Percentiles rank a stretch among this genome's conserved stretches.
Conservation (phyloP, 1,140 invertebrate genomes). For the Apis dorsata region DNA sequence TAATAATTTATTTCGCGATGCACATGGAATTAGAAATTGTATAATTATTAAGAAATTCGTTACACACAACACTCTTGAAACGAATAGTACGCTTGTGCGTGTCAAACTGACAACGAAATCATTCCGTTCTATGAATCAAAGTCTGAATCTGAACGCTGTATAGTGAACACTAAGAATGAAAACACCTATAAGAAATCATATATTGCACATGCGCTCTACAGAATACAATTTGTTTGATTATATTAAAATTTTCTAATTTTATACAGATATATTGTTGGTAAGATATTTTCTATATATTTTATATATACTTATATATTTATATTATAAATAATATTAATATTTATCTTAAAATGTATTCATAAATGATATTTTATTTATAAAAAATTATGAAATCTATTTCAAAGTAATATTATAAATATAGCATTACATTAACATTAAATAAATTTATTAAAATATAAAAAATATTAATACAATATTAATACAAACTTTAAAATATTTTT, state of each 20-base stretch:
- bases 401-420: not conserved
- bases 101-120: conserved; percentile 62
- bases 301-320: not conserved
- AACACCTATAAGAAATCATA: not conserved
- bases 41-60: not conserved
- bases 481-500: no score
- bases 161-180: not conserved
- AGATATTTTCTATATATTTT: not conserved
- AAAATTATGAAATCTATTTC: not conserved
- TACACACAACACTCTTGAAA: not conserved
- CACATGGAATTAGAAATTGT: not conserved
- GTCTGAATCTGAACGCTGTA: not conserved
- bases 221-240: not conserved
- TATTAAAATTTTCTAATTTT: not conserved
- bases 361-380: not conserved
- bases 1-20: not conserved
- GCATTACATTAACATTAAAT: not conserved
- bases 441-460: not conserved
- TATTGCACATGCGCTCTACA: conserved; percentile 15
- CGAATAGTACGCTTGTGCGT: conserved; percentile 55
- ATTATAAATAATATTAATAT: not conserved
- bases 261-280: no score
- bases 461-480: no score
- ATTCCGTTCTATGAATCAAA: not conserved
- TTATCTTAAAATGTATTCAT: not conserved